Percentiles rank a stretch among this genome's conserved stretches.
Conservation (phyloP, 2,113 vertebrate species). For the Amazona guildingii region DNA sequence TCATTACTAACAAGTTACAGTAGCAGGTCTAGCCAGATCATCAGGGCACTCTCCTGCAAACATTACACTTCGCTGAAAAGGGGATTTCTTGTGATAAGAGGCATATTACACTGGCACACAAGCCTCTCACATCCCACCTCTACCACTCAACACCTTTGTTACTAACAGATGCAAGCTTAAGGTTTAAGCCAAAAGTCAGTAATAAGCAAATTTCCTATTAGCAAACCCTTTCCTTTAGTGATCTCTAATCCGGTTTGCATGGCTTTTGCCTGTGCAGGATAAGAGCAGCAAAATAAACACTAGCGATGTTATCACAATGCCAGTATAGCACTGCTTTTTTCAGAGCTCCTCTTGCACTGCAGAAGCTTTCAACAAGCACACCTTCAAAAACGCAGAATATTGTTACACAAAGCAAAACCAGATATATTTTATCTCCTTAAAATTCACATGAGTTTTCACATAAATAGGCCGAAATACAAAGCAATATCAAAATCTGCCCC, state of each 20-base stretch:
- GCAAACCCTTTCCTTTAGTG: background rate
- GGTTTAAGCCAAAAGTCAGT: background rate
- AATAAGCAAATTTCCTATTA: rapidly evolving
- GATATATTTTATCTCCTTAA: background rate
- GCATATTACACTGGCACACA: background rate
- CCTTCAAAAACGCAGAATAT: background rate
- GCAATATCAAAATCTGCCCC: background rate
- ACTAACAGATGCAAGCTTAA: background rate
- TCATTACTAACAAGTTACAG: background rate
- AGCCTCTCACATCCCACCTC: background rate
- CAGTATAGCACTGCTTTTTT: background rate
- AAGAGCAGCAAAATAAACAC: background rate
- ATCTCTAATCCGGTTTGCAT: background rate
- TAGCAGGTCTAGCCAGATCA: background rate
- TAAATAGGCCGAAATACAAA: background rate
- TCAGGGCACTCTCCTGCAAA: background rate
- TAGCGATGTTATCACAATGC: rapidly evolving
- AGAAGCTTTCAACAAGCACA: background rate
- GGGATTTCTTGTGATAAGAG: background rate
- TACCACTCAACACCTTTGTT: background rate
- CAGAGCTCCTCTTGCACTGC: background rate
- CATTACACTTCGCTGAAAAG: background rate
- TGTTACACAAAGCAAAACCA: background rate
- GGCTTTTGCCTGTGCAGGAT: background rate
- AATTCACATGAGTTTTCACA: background rate